These are phyloP conservation scores for Spodoptera exigua DNA, from an alignment of 2,888 invertebrate genomes.

Conservation along the genomic window DNA sequence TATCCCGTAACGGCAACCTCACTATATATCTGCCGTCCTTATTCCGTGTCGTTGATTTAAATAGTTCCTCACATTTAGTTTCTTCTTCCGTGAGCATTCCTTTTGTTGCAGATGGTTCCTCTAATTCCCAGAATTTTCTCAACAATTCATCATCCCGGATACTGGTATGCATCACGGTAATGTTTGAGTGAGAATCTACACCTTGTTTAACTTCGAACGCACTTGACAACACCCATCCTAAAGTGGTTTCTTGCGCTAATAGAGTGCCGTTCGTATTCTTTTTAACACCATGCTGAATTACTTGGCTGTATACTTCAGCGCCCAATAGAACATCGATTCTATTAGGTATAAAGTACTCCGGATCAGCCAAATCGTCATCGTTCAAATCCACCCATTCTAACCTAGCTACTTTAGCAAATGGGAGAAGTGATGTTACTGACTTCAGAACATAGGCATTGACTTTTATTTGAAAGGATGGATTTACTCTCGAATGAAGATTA, in stretches of 20 bases:
- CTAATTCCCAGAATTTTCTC: too few species aligned
- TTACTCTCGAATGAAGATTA: background rate
- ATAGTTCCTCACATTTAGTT: too few species aligned
- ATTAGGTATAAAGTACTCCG: too few species aligned
- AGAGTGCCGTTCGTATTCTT: background rate
- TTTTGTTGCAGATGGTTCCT: too few species aligned
- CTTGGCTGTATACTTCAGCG: background rate
- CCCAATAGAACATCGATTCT: background rate
- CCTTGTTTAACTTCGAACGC: background rate
- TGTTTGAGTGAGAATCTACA: too few species aligned
- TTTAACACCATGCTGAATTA: background rate
- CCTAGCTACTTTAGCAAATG: background rate
- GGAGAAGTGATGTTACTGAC: background rate
- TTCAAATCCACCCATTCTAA: background rate
- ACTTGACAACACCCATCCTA: background rate
- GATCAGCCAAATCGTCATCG: background rate
- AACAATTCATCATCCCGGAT: too few species aligned
- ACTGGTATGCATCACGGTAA: too few species aligned
- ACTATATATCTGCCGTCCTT: too few species aligned
- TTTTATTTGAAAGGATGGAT: background rate
- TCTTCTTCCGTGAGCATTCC: too few species aligned
- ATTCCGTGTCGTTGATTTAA: too few species aligned
- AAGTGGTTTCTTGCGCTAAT: background rate
- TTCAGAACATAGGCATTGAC: background rate
- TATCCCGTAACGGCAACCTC: constrained; percentile 7